Percentiles rank a stretch among this genome's conserved stretches.
phyloP scores from a whole-genome alignment of 2,888 invertebrate genomes.

The Trichogramma dendrolimi region DNA sequence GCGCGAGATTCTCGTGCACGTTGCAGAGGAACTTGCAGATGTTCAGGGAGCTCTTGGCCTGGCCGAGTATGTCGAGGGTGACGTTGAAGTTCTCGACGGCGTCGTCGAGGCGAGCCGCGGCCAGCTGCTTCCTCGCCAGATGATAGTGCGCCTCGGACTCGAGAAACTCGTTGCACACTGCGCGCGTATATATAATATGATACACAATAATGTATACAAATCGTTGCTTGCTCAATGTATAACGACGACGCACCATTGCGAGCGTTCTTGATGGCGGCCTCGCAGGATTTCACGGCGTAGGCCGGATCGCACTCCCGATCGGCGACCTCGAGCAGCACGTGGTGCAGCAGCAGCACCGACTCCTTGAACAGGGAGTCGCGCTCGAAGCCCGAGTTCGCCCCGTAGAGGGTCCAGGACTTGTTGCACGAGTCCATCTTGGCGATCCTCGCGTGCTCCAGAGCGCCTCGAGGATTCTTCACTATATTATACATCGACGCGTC shows the following conservation, averaged over 20 bases:
- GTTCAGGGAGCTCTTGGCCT: slow-evolving; percentile 32
- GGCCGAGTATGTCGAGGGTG: slow-evolving; percentile 33
- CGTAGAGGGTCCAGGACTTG: slow-evolving; percentile 34
- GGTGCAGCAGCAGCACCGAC: slow-evolving; percentile 34
- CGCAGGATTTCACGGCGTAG: slow-evolving; percentile 31
- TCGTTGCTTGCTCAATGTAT: too few species aligned
- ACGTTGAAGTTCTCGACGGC: slow-evolving; percentile 37
- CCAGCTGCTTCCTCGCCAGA: slow-evolving; percentile 35
- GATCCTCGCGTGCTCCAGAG: slow-evolving; percentile 33
- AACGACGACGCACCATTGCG: slow-evolving; percentile 9
- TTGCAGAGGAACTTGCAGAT: slow-evolving; percentile 34
- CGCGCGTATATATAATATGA: background rate
- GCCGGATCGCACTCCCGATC: slow-evolving; percentile 24
- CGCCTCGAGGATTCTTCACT: slow-evolving; percentile 20
- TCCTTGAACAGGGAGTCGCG: slow-evolving; percentile 36
- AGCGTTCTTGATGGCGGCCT: slow-evolving; percentile 24
- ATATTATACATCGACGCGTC: slow-evolving; percentile 5
- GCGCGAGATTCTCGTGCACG: slow-evolving; percentile 38
- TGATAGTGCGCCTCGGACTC: slow-evolving; percentile 35
- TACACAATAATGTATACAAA: too few species aligned
- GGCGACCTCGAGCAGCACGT: slow-evolving; percentile 32
- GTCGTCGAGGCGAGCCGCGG: slow-evolving; percentile 27
- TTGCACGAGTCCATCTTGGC: slow-evolving; percentile 32
- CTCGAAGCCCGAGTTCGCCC: slow-evolving; percentile 26
- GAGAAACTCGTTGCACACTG: slow-evolving; percentile 35